Evolutionary conservation across 2,888 invertebrate species (phyloP), one percentile per base, ranked within the genome.

Genomic region (Cerceris rybyensis): DNA sequence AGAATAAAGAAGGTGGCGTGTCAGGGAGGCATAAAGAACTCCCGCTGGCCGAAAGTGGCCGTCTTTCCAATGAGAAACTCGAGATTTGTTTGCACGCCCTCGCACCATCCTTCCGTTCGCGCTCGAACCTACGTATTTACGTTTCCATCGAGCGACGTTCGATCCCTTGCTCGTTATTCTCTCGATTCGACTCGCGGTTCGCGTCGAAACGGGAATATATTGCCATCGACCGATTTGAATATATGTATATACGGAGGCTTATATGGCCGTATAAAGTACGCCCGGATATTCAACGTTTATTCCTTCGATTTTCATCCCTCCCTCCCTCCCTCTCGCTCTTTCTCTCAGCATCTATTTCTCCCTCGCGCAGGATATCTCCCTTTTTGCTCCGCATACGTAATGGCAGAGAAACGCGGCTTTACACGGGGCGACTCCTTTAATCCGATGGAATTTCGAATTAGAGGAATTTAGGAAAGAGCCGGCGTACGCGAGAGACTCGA

Each of bases 221-320:
- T 75, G 83, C 64, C 60, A 75, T 61, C 68, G 68, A 55, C 64
- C 65, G 43, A 84, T 84, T 83, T 84, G 69, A 81, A 84, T 84
- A 73, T 65, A 84, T 73, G 70, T 50, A 61, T 52, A 49, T 17
- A 43, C 14, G 41, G 55, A 42, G 28, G 16, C 8, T 16, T 17
- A 63, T 46, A 17, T 16, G n/a, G 6, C 46, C 41, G 49, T 67
- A 64, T 63, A 83, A 79, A 69, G 71, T 66, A 65, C 42, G 70
- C 50, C 50, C 28, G 66, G 68, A 60, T 70, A 65, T 57, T 75
- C 81, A 52, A 61, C 70, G 78, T 84, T 75, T 80, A 75, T 75
- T 69, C 78, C 70, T 70, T 75, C 65, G 71, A 61, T 70, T 64
- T 63, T 69, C 58, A 54, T 46, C 41, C 59, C 57, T 52, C 52